A percentile compares a stretch with the other conserved stretches of the same genome.
Conservation (phyloP, 1,140 invertebrate species). For the Ceratina japonica region DNA sequence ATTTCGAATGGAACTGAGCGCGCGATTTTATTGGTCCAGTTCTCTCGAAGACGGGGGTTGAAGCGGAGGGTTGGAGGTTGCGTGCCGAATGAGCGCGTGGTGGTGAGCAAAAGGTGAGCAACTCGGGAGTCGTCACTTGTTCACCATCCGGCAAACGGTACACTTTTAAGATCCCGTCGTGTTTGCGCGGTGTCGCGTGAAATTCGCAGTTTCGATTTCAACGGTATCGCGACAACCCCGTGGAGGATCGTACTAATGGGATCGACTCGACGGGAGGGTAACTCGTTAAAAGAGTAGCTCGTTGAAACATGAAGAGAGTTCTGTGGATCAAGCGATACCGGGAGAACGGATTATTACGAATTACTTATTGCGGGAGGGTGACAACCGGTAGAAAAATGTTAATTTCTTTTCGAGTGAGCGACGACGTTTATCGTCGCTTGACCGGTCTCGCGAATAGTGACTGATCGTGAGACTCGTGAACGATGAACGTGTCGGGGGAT, state of each 20-base stretch:
- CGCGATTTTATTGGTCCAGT: conserved; percentile 35
- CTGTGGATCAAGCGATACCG: neutral
- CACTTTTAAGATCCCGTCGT: conserved; percentile 18
- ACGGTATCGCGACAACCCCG: too few relatives aligned
- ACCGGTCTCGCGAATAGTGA: neutral
- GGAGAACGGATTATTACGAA: neutral
- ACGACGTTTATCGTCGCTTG: neutral
- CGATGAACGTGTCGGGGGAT: conserved; percentile 40
- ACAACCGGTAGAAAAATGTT: neutral
- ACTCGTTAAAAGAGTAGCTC: neutral
- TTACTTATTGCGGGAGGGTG: neutral
- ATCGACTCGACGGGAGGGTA: neutral
- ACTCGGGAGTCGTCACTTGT: conserved; percentile 57
- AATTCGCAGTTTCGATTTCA: neutral
- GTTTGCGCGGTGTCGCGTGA: too few relatives aligned
- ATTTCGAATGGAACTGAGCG: conserved; percentile 11
- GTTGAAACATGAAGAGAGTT: neutral
- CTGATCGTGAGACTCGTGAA: conserved; percentile 25
- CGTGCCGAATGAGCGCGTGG: conserved; percentile 59
- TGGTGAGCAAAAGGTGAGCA: conserved; percentile 43
- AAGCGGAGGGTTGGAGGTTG: conserved; percentile 61
- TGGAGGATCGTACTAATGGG: too few relatives aligned
- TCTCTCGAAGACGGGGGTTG: conserved; percentile 23
- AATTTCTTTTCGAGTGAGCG: neutral
- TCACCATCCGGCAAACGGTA: conserved; percentile 51